These are phyloP conservation scores for Dolichoris vasculosae DNA, from an alignment of 1,140 invertebrate genomes.

Conservation along the genomic window DNA sequence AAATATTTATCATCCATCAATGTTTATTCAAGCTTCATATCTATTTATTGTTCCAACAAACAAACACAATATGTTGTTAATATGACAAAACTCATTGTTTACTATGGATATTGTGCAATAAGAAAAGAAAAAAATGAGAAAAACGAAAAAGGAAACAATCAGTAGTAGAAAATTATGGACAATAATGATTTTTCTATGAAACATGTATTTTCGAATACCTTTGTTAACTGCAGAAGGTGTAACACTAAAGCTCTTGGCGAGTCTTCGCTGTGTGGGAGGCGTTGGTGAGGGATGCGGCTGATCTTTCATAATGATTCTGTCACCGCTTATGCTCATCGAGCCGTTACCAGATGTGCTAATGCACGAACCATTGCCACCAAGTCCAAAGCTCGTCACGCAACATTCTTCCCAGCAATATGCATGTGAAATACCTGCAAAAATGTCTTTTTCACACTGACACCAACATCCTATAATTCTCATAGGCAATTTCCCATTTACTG, in stretches of 20 bases:
- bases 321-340: constrained; percentile 60
- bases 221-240: constrained; percentile 79
- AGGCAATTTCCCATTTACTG: not conserved
- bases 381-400: constrained; percentile 65
- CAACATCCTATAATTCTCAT: constrained; percentile 54
- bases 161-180: constrained; percentile 36
- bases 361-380: constrained; percentile 58
- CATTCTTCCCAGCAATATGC: constrained; percentile 74
- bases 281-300: constrained; percentile 81
- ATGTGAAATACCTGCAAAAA: constrained; percentile 72
- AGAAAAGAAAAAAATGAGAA: constrained; percentile 44
- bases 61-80: not conserved
- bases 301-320: constrained; percentile 65
- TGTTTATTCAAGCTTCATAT: not conserved
- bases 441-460: constrained; percentile 62
- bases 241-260: constrained; percentile 92
- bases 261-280: constrained; percentile 85
- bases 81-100: constrained; percentile 18
- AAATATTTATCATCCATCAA: not conserved
- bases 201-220: constrained; percentile 66
- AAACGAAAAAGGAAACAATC: constrained; percentile 37
- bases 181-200: constrained; percentile 13
- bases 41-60: not conserved
- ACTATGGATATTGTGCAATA: constrained; percentile 26
- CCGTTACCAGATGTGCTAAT: constrained; percentile 21